Conservation (phyloP, 2,113 vertebrate species). For the Ochotona curzoniae region DNA sequence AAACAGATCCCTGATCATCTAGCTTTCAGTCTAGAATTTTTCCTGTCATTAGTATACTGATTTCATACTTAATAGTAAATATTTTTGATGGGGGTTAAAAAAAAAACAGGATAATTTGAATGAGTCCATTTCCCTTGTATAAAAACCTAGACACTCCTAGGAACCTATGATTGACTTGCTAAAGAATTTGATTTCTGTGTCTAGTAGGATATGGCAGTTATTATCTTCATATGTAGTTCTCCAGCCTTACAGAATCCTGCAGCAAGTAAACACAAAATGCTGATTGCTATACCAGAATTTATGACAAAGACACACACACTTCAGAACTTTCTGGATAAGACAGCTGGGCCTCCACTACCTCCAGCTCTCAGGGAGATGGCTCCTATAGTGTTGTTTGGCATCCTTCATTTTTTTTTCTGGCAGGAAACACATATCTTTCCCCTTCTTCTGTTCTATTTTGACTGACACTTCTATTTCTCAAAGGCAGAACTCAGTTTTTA, state of each 20-base stretch:
- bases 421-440: neutral
- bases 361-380: neutral
- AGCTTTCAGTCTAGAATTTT: conserved; percentile 11
- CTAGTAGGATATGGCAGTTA: neutral
- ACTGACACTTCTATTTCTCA: conserved; percentile 46
- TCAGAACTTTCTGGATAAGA: neutral
- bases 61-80: neutral
- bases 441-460: neutral
- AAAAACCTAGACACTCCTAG: neutral
- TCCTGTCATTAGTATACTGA: neutral
- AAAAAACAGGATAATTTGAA: conserved; percentile 12
- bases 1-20: conserved; percentile 13
- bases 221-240: neutral
- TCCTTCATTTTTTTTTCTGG: neutral
- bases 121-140: neutral
- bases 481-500: conserved; percentile 43
- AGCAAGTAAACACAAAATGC: neutral
- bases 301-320: neutral
- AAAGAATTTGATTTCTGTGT: neutral
- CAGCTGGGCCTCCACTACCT: too few relatives aligned
- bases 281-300: neutral
- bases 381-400: fast-evolving
- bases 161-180: neutral
- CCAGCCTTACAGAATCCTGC: neutral
- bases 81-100: neutral